These are phyloP conservation scores for Tetraodon nigroviridis DNA, from an alignment of 2,113 vertebrate genomes.

Conservation along the genomic window DNA sequence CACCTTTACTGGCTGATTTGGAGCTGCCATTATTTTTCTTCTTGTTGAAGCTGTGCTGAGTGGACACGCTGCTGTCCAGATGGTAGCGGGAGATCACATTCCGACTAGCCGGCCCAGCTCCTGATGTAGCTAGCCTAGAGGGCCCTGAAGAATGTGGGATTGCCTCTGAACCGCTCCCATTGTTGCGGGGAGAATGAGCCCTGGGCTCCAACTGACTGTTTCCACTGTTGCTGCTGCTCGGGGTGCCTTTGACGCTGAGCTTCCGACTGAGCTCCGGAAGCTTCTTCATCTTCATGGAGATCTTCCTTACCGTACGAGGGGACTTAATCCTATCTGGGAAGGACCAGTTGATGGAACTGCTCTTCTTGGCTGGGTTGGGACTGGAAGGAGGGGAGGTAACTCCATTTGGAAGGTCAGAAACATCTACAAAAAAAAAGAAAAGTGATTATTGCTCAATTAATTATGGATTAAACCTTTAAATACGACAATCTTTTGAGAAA, in stretches of 20 bases:
- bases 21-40: slow-evolving; percentile 80
- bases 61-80: slow-evolving; percentile 91
- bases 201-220: slow-evolving; percentile 61
- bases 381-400: slow-evolving; percentile 84
- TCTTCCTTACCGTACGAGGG: slow-evolving; percentile 92
- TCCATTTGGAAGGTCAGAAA: slow-evolving; percentile 47
- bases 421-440: slow-evolving; percentile 54
- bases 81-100: slow-evolving; percentile 98
- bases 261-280: slow-evolving; percentile 95
- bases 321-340: slow-evolving; percentile 98
- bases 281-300: slow-evolving; percentile 98
- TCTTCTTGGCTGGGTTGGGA: slow-evolving; percentile 88
- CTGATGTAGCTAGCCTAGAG: slow-evolving; percentile 69
- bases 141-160: slow-evolving; percentile 40
- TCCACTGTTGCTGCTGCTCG: slow-evolving; percentile 66
- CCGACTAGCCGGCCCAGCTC: slow-evolving; percentile 77
- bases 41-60: slow-evolving; percentile 82
- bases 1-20: slow-evolving; percentile 90
- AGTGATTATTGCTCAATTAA: slow-evolving; percentile 18
- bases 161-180: slow-evolving; percentile 33
- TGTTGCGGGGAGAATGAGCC: slow-evolving; percentile 43
- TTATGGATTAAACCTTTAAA: no score
- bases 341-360: slow-evolving; percentile 90
- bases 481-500: no score
- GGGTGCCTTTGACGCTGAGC: slow-evolving; percentile 84